These are phyloP conservation scores for Eilema caniola DNA, from an alignment of 2,888 invertebrate species.

Conservation along the genomic window DNA sequence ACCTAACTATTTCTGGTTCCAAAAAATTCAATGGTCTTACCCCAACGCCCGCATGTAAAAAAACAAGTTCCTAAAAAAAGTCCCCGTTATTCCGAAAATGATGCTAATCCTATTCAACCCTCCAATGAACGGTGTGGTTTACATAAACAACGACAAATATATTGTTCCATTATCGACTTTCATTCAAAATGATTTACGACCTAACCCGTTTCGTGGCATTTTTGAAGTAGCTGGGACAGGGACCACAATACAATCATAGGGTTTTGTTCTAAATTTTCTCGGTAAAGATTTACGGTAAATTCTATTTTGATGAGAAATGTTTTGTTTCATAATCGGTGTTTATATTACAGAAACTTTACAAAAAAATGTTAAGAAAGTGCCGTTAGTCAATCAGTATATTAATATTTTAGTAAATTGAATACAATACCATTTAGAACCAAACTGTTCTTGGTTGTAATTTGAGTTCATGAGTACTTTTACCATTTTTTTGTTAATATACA, in stretches of 20 bases:
- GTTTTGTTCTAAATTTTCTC: slow-evolving; percentile 25
- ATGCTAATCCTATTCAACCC: slow-evolving; percentile 45
- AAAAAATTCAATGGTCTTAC: neutral
- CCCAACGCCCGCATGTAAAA: neutral
- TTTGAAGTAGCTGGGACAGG: slow-evolving; percentile 60
- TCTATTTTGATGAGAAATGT: neutral
- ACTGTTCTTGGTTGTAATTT: too few relatives aligned
- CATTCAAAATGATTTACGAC: slow-evolving; percentile 54
- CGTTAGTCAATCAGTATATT: neutral
- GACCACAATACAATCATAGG: slow-evolving; percentile 48
- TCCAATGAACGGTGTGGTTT: slow-evolving; percentile 41
- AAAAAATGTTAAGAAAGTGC: neutral
- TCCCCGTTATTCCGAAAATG: slow-evolving; percentile 29
- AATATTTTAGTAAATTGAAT: neutral
- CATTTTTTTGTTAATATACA: too few relatives aligned
- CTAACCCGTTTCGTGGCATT: slow-evolving; percentile 24
- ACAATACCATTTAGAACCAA: neutral
- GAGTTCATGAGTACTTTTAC: too few relatives aligned
- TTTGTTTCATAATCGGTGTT: slow-evolving; percentile 1
- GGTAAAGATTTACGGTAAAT: slow-evolving; percentile 20
- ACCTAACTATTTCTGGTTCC: too few relatives aligned
- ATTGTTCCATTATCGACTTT: slow-evolving; percentile 37
- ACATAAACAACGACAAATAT: slow-evolving; percentile 44
- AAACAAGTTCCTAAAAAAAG: slow-evolving; percentile 16
- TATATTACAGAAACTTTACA: neutral